Evolutionary conservation across 1,140 invertebrate genomes (phyloP), one percentile per base, ranked within the genome.

Genomic region (Gerris buenoi): DNA sequence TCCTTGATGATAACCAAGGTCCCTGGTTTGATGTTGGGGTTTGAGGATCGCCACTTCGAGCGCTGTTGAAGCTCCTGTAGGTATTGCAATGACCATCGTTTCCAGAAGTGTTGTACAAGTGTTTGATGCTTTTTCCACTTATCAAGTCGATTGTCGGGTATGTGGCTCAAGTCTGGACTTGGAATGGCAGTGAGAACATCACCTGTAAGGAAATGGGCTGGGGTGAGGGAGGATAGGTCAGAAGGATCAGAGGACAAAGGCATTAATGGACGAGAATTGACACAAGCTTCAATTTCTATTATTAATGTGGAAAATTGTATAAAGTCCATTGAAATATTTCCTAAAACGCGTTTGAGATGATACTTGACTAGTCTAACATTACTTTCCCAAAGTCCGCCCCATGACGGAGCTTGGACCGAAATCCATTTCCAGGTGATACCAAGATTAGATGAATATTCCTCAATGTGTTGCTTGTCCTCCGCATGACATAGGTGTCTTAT

Each of bases 341-440:
- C 56, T 27, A 66, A n/a, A 26, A 60, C 57, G 13, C 57, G 33
- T 1, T 57, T 56, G 5, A 77, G 25, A 25, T 74, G 69, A 26
- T 70, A 64, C 68, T 76, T 75, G 0, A 72, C 67, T 1, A 72
- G 69, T 46, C 74, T 72, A 0, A 78, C 73, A 0, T 66, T 70
- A 15, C 74, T 69, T 70, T 73, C 72, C 73, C 73, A 65, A 65
- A 68, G 27, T 23, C 69, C 69, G 2, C 70, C 68, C 27, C 64
- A 67, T 27, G 68, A 64, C 0, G 68, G 68, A 27, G 68, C 58
- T 0, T 65, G 15, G 15, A 66, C 65, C 2, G 68, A 63, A 57
- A 46, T 46, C 33, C 33, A 46, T 46, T 46, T 46, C 33, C 33
- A 46, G 5, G 5, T 5, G 18, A 46, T 46, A 10, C 33, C 33